Conservation (phyloP, 2,797 vertebrate genomes). For the Neosilurus mollespiculum region DNA sequence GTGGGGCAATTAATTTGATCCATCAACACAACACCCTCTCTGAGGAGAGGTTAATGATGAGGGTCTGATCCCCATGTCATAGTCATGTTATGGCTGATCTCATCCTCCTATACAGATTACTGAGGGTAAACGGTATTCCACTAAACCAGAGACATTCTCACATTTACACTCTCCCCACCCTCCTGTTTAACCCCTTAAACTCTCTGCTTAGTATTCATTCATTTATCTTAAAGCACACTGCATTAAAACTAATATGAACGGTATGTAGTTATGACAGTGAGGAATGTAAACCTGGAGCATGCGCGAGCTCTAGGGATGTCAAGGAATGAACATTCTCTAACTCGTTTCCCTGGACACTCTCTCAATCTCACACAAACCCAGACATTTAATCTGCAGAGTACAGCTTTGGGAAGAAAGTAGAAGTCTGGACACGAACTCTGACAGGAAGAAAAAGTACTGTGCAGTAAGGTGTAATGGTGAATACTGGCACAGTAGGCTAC, state of each 20-base stretch:
- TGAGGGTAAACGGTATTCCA: background rate
- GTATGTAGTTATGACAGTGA: background rate
- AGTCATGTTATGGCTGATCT: background rate
- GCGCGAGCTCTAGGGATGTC: background rate
- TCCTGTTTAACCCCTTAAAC: background rate
- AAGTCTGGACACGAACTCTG: background rate
- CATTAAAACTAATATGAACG: constrained; percentile 7
- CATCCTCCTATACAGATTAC: constrained; percentile 13
- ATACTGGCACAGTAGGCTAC: background rate
- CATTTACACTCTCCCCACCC: background rate
- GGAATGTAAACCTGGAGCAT: background rate
- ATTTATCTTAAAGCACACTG: background rate
- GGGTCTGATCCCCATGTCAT: constrained; percentile 2
- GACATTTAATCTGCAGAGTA: background rate
- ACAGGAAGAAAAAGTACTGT: background rate
- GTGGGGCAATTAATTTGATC: constrained; percentile 2
- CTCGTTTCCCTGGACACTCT: background rate
- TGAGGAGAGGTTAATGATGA: constrained; percentile 16
- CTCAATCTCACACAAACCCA: background rate
- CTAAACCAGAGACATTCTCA: background rate
- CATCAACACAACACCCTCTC: constrained; percentile 6
- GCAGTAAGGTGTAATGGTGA: background rate
- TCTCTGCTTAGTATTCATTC: background rate
- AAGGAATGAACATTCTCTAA: background rate
- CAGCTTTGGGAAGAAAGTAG: background rate